Conservation (phyloP, 35 echinoderm and acorn worm genomes). For the Anneissia japonica region DNA sequence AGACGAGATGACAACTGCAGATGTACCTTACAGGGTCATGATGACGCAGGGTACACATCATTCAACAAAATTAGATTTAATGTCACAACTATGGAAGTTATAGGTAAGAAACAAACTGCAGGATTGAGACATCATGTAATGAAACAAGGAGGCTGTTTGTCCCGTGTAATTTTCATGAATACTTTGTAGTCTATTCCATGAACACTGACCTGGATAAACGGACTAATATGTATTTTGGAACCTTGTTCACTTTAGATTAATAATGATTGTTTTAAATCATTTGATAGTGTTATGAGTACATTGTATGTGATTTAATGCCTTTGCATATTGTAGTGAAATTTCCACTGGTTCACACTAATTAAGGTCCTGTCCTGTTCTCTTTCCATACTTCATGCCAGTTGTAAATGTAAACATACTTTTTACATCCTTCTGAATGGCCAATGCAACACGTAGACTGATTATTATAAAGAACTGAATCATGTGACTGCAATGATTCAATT, state of each 20-base stretch:
- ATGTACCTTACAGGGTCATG: constrained; percentile 63
- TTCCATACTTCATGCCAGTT: no score
- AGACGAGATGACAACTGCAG: constrained; percentile 74
- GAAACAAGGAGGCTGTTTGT: background rate
- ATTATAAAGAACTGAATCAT: background rate
- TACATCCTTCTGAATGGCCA: no score
- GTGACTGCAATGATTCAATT: background rate
- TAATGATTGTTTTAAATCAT: background rate
- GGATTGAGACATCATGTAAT: background rate
- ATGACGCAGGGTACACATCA: constrained; percentile 66
- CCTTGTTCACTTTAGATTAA: background rate
- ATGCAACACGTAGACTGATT: background rate
- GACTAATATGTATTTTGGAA: no score
- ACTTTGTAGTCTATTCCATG: background rate
- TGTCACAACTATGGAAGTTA: constrained; percentile 66
- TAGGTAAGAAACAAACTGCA: constrained; percentile 73
- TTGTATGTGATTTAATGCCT: no score
- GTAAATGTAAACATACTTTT: no score
- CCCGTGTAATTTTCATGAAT: background rate
- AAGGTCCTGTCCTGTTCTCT: no score
- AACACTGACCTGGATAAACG: background rate
- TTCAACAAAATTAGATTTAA: constrained; percentile 83
- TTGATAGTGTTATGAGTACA: background rate
- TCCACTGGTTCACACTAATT: background rate
- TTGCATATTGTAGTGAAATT: no score